Percentiles rank a stretch among this genome's conserved stretches.
These are phyloP conservation scores for Caranx ignobilis DNA, from an alignment of 2,113 vertebrate species.

Conservation along the genomic window DNA sequence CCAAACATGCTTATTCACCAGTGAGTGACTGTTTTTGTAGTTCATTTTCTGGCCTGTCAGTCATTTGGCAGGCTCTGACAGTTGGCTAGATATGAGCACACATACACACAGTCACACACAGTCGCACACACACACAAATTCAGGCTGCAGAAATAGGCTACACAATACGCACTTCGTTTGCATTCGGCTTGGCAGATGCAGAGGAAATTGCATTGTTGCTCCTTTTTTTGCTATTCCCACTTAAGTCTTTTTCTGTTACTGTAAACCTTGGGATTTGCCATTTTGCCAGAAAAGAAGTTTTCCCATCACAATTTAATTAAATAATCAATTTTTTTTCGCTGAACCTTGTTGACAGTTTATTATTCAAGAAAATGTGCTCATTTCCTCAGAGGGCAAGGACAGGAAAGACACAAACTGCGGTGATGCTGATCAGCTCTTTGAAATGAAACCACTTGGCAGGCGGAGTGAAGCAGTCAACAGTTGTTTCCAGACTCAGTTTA, in stretches of 20 bases:
- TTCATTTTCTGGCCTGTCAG: slow-evolving; percentile 60
- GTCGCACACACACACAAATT: slow-evolving; percentile 17
- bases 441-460: slow-evolving; percentile 14
- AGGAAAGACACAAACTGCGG: slow-evolving; percentile 15
- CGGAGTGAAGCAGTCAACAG: not conserved
- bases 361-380: slow-evolving; percentile 14
- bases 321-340: not conserved
- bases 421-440: not conserved
- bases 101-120: slow-evolving; percentile 14
- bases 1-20: slow-evolving; percentile 49
- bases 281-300: slow-evolving; percentile 29
- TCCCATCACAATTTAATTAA: not conserved
- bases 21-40: slow-evolving; percentile 61
- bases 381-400: slow-evolving; percentile 2
- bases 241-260: slow-evolving; percentile 35
- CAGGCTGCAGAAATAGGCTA: slow-evolving; percentile 43
- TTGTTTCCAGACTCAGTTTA: not conserved
- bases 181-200: slow-evolving; percentile 70
- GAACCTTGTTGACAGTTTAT: not conserved
- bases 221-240: slow-evolving; percentile 23
- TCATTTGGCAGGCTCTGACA: slow-evolving; percentile 55
- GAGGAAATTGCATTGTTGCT: slow-evolving; percentile 68
- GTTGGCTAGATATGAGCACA: slow-evolving; percentile 28
- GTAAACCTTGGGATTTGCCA: slow-evolving; percentile 30
- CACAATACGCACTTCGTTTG: slow-evolving; percentile 56